Evolutionary conservation across 2,888 invertebrate genomes (phyloP), one percentile per base, ranked within the genome.

Genomic region (Drosophila buzzatii): DNA sequence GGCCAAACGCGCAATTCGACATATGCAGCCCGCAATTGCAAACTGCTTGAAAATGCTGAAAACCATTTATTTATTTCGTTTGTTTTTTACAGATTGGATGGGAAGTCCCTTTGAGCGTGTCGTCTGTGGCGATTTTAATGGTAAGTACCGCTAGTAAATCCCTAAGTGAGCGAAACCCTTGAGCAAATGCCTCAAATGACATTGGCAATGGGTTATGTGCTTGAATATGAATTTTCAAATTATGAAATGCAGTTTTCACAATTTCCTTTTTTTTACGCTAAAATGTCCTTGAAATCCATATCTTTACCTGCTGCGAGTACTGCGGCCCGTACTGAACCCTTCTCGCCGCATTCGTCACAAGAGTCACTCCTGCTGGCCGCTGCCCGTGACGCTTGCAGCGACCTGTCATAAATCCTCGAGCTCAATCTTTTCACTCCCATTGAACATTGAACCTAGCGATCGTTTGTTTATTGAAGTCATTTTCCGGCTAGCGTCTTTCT

Each of bases 91-190:
- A 97, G 97, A 97, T 95, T 97, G 97, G 97, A 97, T 97, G 97
- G 97, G 96, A 94, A 97, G 96, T 94, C 97, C 97, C 93, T 97
- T 97, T 94, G 97, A 97, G 95, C 96, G 97, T 94, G 97, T 97
- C 94, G 97, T 97, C 94, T 97, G 97, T 95, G 97, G 97, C 96
- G 96, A 97, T 96, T 97, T 96, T 93, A 96, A 96, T 95, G 96
- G 96, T 96, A 95, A 95, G 96, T 95, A 86, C 78, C 67, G 47
- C 66, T 62, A 71, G 70, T 74, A 68, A 78, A 76, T 70, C 70
- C 78, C 37, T 70, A 49, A 33, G 18, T 62, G 51, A 44, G 23
- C 20, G n/a, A 78, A 79, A 79, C 74, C 73, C 78, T 79, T 73
- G 60, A 74, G 70, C 47, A 75, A 81, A 82, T 86, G 89, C 52